Evolutionary conservation across 53 echinoderm and acorn worm species (phyloP), one percentile per base, ranked within the genome.

Genomic region (Paracentrotus lividus): DNA sequence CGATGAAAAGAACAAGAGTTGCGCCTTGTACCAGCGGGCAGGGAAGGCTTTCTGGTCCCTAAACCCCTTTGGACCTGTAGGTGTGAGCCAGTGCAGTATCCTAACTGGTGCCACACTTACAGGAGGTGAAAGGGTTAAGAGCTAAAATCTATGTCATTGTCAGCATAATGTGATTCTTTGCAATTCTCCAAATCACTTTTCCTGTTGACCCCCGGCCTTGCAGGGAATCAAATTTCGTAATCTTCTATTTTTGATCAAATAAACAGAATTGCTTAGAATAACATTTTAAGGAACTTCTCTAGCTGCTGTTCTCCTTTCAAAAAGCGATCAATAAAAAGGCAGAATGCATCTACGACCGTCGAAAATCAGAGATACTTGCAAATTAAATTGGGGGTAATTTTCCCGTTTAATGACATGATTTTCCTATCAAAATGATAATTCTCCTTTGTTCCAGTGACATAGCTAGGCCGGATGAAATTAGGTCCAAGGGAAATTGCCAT

Each of bases 261-360:
- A 89, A 59, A 89, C 89, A 89, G 64, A 89, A 89, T 64, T 89
- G 89, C 89, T 61, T 89, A 44, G 59, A 89, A 61, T 61, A 89
- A 89, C 89, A 89, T 64, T 86, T 86, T 55, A 56, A 36, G 55
- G 53, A 53, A 53, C 86, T 56, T 56, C 86, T 56, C 36, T 47
- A 2, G 43, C 12, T 49, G 16, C 15, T 86, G 15, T 26, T 15
- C 86, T 56, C 56, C 34, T 56, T 47, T 38, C 56, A 29, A 33
- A 54, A 53, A 53, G 34, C 34, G 56, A 86, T 86, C 86, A 86
- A 86, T 86, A 56, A 32, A 54, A 86, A 34, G 26, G 26, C 81
- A 45, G 81, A 81, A 45, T 81, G 47, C 26, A 26, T 45, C 10
- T n/a, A 47, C 47, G 81, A 81, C 81, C 81, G 45, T 45, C 81